phyloP scores from a whole-genome alignment of 2,113 vertebrate species.

The Seriola dumerili region DNA sequence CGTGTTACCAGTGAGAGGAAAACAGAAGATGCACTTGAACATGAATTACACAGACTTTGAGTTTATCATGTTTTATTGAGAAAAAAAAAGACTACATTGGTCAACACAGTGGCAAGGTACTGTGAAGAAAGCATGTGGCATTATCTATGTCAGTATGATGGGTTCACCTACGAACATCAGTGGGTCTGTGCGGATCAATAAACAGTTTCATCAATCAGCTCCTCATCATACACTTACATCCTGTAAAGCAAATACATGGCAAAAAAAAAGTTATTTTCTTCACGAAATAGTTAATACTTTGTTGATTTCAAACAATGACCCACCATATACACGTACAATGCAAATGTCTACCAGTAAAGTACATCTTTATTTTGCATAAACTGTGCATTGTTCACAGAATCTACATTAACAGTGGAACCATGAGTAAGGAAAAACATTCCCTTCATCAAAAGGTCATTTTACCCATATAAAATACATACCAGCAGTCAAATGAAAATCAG shows the following conservation, averaged over 20 bases:
- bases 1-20: neutral
- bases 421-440: constrained; percentile 56
- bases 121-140: constrained; percentile 53
- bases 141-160: constrained; percentile 27
- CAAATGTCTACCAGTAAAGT: constrained; percentile 38
- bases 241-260: constrained; percentile 42
- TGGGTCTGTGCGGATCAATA: constrained; percentile 30
- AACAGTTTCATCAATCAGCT: constrained; percentile 30
- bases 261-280: constrained; percentile 44
- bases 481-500: constrained; percentile 67
- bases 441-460: constrained; percentile 65
- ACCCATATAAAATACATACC: constrained; percentile 61
- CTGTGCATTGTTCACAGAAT: constrained; percentile 40
- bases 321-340: constrained; percentile 50
- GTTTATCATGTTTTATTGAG: constrained; percentile 67
- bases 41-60: neutral
- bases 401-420: constrained; percentile 41
- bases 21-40: neutral
- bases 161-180: constrained; percentile 16
- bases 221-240: constrained; percentile 47
- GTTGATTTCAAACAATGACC: constrained; percentile 46
- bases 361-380: constrained; percentile 52
- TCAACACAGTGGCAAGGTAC: constrained; percentile 67
- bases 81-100: constrained; percentile 55
- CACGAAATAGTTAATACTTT: constrained; percentile 45